These are phyloP conservation scores for Cyclophora punctaria DNA, from an alignment of 2,888 invertebrate genomes.

Conservation along the genomic window DNA sequence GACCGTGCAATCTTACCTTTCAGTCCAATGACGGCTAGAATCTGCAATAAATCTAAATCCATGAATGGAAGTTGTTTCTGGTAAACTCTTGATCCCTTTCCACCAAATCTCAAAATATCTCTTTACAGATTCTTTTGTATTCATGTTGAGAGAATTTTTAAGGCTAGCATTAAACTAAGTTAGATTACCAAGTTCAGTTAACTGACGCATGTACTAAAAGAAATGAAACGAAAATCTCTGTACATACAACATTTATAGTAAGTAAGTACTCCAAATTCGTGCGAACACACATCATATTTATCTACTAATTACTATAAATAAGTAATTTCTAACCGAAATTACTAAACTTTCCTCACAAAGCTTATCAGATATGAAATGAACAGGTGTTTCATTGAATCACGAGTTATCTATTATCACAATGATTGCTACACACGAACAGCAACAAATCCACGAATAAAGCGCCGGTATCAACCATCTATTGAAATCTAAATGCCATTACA, in stretches of 20 bases:
- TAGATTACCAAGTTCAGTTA: too few relatives aligned
- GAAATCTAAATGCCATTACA: too few relatives aligned
- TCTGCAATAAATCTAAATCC: conserved; percentile 79
- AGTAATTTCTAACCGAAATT: conserved; percentile 1
- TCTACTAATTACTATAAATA: conserved; percentile 14
- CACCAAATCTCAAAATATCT: conserved; percentile 62
- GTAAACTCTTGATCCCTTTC: conserved; percentile 61
- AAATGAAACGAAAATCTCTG: conserved; percentile 7
- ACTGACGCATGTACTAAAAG: neutral
- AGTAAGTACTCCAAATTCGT: conserved; percentile 14
- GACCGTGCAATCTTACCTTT: conserved; percentile 58
- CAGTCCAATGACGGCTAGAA: conserved; percentile 76
- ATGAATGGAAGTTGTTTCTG: conserved; percentile 76
- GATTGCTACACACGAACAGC: too few relatives aligned
- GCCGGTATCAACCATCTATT: too few relatives aligned
- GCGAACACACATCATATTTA: conserved; percentile 9
- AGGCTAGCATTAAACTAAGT: too few relatives aligned
- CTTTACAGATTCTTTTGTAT: conserved; percentile 31
- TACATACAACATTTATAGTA: conserved; percentile 12
- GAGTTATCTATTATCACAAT: too few relatives aligned
- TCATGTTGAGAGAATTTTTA: conserved; percentile 21
- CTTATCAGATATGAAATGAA: conserved; percentile 26
- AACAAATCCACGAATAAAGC: too few relatives aligned
- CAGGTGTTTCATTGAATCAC: conserved; percentile 29
- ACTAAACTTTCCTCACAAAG: conserved; percentile 3